Conservation (phyloP, 2,113 vertebrate species). For the Bostrychus sinensis region DNA sequence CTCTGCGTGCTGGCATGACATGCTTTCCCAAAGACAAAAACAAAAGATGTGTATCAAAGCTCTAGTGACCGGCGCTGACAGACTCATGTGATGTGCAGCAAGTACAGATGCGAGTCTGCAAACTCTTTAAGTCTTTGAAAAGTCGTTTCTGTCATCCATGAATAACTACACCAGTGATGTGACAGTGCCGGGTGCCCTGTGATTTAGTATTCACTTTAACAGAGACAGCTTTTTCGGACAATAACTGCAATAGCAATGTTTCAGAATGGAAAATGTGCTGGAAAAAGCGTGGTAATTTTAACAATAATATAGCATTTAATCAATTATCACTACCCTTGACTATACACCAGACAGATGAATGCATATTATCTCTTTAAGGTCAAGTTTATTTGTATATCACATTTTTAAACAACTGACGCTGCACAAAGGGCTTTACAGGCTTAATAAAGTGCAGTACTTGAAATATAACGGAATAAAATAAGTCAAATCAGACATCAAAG, state of each 20-base stretch:
- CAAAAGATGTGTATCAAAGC: constrained; percentile 35
- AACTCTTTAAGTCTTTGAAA: constrained; percentile 47
- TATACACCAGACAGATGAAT: no score
- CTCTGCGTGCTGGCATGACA: constrained; percentile 14
- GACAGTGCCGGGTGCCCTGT: neutral
- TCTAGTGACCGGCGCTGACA: constrained; percentile 39
- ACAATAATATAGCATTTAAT: no score
- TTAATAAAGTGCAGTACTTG: no score
- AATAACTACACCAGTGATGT: constrained; percentile 5
- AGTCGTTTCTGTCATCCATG: constrained; percentile 25
- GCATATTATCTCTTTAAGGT: no score
- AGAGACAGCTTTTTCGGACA: neutral
- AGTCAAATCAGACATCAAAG: no score
- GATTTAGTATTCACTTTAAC: neutral
- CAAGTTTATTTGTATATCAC: no score
- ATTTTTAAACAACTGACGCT: no score
- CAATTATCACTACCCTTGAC: no score
- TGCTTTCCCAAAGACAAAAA: constrained; percentile 16
- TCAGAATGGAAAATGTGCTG: no score
- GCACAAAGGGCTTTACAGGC: no score
- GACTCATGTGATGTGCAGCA: constrained; percentile 39
- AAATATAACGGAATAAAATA: no score
- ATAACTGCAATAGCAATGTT: neutral
- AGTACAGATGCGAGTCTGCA: constrained; percentile 32
- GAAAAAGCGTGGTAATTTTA: no score